These are phyloP conservation scores for Cephalopterus ornatus DNA, from an alignment of 2,113 vertebrate species.

Conservation along the genomic window DNA sequence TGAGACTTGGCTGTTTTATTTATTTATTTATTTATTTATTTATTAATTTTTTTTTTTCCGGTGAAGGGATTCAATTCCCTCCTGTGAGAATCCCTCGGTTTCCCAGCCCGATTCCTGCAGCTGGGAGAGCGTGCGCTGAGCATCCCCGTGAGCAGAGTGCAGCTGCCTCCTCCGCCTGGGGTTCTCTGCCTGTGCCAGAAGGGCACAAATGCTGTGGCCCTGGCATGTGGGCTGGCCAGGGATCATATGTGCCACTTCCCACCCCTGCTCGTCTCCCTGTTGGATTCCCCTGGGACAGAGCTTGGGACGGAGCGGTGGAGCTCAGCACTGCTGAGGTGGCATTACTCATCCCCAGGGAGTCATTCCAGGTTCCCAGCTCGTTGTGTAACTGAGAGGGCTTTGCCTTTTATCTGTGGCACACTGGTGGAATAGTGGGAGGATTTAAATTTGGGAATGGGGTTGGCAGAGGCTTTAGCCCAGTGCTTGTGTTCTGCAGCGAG, in stretches of 20 bases:
- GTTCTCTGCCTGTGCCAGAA: not conserved
- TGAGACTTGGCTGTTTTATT: not conserved
- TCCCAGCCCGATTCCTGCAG: not conserved
- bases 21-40: no score
- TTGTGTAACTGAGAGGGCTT: not conserved
- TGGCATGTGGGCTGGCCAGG: rapidly evolving
- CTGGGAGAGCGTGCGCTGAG: not conserved
- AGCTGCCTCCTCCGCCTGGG: not conserved
- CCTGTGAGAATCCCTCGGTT: not conserved
- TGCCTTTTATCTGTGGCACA: not conserved
- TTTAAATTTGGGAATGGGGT: not conserved
- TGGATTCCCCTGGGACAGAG: not conserved
- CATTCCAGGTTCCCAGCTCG: not conserved
- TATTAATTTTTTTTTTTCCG: not conserved
- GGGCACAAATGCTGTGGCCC: not conserved
- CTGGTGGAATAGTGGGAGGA: not conserved
- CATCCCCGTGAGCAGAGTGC: not conserved
- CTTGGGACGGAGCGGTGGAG: not conserved
- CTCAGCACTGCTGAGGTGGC: not conserved
- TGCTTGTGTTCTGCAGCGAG: not conserved
- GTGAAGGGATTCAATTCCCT: not conserved
- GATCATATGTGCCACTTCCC: not conserved
- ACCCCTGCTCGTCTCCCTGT: rapidly evolving
- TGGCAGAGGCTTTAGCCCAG: not conserved
- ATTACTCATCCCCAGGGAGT: not conserved